phyloP scores from a whole-genome alignment of 2,888 invertebrate species.

The Dicyrtoma fusca region DNA sequence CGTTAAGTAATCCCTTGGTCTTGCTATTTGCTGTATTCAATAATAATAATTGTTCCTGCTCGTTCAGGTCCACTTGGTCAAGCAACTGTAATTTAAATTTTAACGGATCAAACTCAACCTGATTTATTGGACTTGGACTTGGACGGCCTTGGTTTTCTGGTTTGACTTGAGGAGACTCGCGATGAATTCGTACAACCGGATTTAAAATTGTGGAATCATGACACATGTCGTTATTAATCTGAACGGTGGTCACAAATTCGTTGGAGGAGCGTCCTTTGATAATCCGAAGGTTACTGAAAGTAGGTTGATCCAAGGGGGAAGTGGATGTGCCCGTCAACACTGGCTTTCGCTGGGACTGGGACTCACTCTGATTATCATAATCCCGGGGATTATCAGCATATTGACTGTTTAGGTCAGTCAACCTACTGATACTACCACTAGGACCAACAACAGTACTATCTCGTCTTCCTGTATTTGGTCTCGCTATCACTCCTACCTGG shows the following conservation, averaged over 20 bases:
- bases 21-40: no score
- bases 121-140: background rate
- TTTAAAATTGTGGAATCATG: slow-evolving; percentile 19
- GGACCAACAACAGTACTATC: background rate
- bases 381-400: slow-evolving; percentile 32
- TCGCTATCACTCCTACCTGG: slow-evolving; percentile 1
- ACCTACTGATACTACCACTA: slow-evolving; percentile 15
- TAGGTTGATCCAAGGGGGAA: no score
- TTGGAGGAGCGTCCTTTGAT: slow-evolving; percentile 26
- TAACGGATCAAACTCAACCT: no score
- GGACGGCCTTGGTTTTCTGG: background rate
- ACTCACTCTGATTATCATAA: background rate
- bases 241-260: slow-evolving; percentile 37
- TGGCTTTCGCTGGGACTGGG: background rate
- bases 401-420: slow-evolving; percentile 37
- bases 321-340: background rate
- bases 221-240: slow-evolving; percentile 34
- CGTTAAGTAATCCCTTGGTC: no score
- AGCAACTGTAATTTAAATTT: no score
- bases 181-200: slow-evolving; percentile 27
- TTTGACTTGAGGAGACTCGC: no score
- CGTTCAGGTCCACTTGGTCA: no score
- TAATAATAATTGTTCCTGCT: no score
- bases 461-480: slow-evolving; percentile 8
- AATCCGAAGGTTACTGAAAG: slow-evolving; percentile 5